These are phyloP conservation scores for Cyclina sinensis DNA, from an alignment of 1,140 invertebrate species.

Conservation along the genomic window DNA sequence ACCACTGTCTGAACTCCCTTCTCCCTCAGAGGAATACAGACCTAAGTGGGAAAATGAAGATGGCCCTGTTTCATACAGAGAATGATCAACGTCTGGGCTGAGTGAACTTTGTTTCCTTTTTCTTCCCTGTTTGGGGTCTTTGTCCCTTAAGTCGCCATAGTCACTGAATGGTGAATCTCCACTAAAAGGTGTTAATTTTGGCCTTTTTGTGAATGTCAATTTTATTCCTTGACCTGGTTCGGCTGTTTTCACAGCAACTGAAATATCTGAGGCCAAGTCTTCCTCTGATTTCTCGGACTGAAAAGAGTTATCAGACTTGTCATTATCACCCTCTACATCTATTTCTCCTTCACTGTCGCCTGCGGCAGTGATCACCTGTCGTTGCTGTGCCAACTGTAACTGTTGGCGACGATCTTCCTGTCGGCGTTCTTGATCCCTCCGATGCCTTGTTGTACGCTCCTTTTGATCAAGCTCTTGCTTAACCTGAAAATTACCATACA, in stretches of 20 bases:
- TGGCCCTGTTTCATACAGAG: slow-evolving; percentile 74
- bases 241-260: slow-evolving; percentile 81
- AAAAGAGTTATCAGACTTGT: slow-evolving; percentile 69
- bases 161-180: slow-evolving; percentile 61
- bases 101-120: slow-evolving; percentile 74
- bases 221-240: slow-evolving; percentile 85
- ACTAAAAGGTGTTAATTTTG: slow-evolving; percentile 61
- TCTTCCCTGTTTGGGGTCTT: slow-evolving; percentile 64
- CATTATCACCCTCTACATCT: slow-evolving; percentile 54
- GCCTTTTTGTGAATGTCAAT: slow-evolving; percentile 84
- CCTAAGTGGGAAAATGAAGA: slow-evolving; percentile 70
- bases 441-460: slow-evolving; percentile 4
- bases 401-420: slow-evolving; percentile 60
- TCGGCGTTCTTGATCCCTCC: slow-evolving; percentile 46
- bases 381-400: slow-evolving; percentile 50
- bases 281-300: slow-evolving; percentile 72
- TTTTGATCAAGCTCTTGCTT: slow-evolving; percentile 67
- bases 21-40: slow-evolving; percentile 77
- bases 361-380: slow-evolving; percentile 33
- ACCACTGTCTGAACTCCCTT: slow-evolving; percentile 77
- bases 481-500: no score
- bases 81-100: slow-evolving; percentile 72
- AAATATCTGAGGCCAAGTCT: slow-evolving; percentile 67
- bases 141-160: slow-evolving; percentile 62
- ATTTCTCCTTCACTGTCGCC: slow-evolving; percentile 67